Base-by-base conservation (phyloP, 2,888 invertebrate genomes). In the Leucozona laternaria region DNA sequence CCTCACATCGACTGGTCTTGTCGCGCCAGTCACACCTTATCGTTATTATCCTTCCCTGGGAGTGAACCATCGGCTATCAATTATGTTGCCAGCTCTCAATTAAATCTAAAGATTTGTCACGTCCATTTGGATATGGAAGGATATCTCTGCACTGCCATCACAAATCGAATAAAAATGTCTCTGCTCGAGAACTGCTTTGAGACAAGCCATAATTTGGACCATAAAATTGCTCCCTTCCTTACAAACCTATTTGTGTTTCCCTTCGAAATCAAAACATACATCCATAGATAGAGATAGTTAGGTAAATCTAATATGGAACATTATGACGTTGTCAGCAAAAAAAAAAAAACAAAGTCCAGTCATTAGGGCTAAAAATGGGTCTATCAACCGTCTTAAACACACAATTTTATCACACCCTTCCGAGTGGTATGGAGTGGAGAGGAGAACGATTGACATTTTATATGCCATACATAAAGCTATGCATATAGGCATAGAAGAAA, bases 321-420 rank as follows among this genome's bases (percentile, higher is more conserved):
- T 66, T 60, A 77, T 80, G 80, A 85, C 80, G 68, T 45, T 72
- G 80, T 75, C 53, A 73, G 58, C 40, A 79, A 62, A 53, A 57
- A 57, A 55, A 55, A 57, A 66, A 50, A 34, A 58, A 20, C 64
- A 43, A 50, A 71, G 71, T 60, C 80, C 64, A 78, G 17, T 79
- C 77, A 85, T 80, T 80, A 82, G 53, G 25, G 40, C 43, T 17
- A 68, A 20, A 73, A 72, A 72, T 45, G 68, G 7, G 48, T 50
- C 37, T n/a, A 22, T 45, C 60, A 60, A 60, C 15, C 15, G 60
- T n/a, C 60, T 60, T 60, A 40, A 60, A 53, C 37, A 43, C 72
- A 80, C 50, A 58, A 53, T 68, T 77, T 85, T 81, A 81, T 85
- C 68, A 79, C 77, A 66, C 80, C 60, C 68, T 68, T 60, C 28